Evolutionary conservation across 53 echinoderm and acorn worm genomes (phyloP).

Genomic region (Echinarachnius parma): DNA sequence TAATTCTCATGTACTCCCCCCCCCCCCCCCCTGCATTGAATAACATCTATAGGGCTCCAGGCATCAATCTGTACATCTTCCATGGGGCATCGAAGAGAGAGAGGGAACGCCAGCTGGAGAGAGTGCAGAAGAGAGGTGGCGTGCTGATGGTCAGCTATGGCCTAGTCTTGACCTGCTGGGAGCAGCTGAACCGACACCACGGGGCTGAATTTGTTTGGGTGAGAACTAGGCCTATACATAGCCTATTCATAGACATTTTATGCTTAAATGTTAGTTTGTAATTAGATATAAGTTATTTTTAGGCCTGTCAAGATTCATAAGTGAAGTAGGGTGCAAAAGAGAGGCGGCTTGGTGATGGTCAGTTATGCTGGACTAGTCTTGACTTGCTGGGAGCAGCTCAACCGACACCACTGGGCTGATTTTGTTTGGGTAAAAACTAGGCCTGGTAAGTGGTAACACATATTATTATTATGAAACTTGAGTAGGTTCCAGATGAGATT

Average conservation of each 20-base stretch:
- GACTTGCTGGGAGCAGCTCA: conserved; percentile 74
- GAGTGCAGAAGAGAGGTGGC: conserved; percentile 71
- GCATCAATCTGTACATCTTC: conserved; percentile 52
- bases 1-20: no score
- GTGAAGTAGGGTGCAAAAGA: conserved; percentile 81
- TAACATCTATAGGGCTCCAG: conserved; percentile 66
- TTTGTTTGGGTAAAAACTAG: conserved; percentile 92
- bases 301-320: no score
- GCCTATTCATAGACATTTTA: no score
- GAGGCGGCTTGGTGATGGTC: conserved; percentile 82
- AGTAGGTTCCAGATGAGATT: no score
- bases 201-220: conserved; percentile 72
- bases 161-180: conserved; percentile 61
- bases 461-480: no score
- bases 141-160: conserved; percentile 88
- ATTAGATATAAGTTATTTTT: no score
- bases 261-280: no score
- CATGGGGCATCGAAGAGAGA: conserved; percentile 66
- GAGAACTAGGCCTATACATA: conserved; percentile 13
- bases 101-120: conserved; percentile 56
- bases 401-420: conserved; percentile 37
- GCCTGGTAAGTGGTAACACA: no score
- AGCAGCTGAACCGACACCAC: conserved; percentile 39
- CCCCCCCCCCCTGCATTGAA: neutral
- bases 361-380: conserved; percentile 91